Percentiles rank a stretch among this genome's conserved stretches.
phyloP scores from a whole-genome alignment of 2,113 vertebrate genomes.

The Cyanoderma ruficeps region DNA sequence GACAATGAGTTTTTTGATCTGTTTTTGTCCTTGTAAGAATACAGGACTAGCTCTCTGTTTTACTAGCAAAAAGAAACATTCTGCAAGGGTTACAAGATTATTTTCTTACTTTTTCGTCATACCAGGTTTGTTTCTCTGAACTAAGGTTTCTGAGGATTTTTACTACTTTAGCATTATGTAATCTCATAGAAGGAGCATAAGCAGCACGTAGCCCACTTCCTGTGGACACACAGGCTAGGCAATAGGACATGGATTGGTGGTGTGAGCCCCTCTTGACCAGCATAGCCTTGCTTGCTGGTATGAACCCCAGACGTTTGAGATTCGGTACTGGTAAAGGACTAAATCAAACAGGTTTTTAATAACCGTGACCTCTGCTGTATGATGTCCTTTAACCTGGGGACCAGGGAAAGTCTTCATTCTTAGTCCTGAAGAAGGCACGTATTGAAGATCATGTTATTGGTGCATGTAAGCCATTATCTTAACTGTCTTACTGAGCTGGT shows the following conservation, averaged over 20 bases:
- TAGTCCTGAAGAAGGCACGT: constrained; percentile 61
- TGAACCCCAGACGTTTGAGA: neutral
- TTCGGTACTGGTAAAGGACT: constrained; percentile 53
- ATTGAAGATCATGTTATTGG: constrained; percentile 75
- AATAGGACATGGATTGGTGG: neutral
- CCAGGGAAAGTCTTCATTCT: constrained; percentile 59
- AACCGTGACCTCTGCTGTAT: constrained; percentile 45
- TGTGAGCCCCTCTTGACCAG: neutral
- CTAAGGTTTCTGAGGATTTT: constrained; percentile 65
- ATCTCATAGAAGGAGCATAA: constrained; percentile 44
- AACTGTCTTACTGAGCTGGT: constrained; percentile 83
- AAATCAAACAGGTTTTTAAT: constrained; percentile 38
- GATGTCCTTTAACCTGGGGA: constrained; percentile 61
- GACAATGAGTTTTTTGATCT: constrained; percentile 57
- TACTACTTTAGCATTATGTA: constrained; percentile 53
- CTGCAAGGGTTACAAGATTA: constrained; percentile 52
- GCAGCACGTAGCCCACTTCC: constrained; percentile 5
- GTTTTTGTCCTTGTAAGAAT: constrained; percentile 40
- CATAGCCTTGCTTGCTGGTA: neutral
- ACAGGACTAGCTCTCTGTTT: constrained; percentile 47
- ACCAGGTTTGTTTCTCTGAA: constrained; percentile 60
- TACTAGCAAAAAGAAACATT: constrained; percentile 46
- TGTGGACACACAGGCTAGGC: neutral
- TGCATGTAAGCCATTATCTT: constrained; percentile 87
- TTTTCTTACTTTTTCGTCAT: constrained; percentile 60